Evolutionary conservation across 2,888 invertebrate species (phyloP).

Genomic region (Cephus rjabovi): DNA sequence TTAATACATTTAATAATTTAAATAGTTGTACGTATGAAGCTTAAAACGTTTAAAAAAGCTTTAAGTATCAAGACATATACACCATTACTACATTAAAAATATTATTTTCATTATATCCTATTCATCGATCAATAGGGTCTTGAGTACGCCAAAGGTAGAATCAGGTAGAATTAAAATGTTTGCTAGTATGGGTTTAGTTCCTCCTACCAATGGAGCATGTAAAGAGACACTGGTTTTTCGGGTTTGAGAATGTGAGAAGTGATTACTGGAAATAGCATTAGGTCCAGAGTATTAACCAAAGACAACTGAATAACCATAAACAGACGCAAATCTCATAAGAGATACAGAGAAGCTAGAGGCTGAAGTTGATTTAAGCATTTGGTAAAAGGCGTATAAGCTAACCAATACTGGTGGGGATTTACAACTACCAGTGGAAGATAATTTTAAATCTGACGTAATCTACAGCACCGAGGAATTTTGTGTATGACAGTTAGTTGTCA

Average conservation of each 20-base stretch:
- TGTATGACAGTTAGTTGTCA: not conserved
- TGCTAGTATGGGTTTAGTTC: not conserved
- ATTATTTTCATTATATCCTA: not conserved
- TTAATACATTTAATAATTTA: not conserved
- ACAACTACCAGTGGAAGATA: not conserved
- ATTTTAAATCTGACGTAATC: not conserved
- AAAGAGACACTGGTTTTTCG: not conserved
- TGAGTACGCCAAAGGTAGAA: not conserved
- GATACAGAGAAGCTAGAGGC: not conserved
- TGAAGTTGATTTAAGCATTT: not conserved
- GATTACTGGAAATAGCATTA: not conserved
- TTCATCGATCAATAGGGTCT: not conserved
- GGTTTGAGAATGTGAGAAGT: not conserved
- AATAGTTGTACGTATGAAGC: not conserved
- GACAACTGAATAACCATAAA: not conserved
- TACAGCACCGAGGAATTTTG: too few relatives aligned
- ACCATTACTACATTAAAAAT: not conserved
- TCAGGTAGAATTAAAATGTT: not conserved
- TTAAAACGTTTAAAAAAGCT: not conserved
- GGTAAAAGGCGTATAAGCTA: too few relatives aligned
- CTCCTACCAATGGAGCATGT: not conserved
- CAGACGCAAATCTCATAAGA: not conserved
- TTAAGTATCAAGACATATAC: not conserved
- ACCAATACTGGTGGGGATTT: not conserved
- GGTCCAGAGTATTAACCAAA: not conserved